A percentile compares a stretch with the other conserved stretches of the same genome.
These are phyloP conservation scores for Eriosoma lanigerum DNA, from an alignment of 1,140 invertebrate genomes.

Conservation along the genomic window DNA sequence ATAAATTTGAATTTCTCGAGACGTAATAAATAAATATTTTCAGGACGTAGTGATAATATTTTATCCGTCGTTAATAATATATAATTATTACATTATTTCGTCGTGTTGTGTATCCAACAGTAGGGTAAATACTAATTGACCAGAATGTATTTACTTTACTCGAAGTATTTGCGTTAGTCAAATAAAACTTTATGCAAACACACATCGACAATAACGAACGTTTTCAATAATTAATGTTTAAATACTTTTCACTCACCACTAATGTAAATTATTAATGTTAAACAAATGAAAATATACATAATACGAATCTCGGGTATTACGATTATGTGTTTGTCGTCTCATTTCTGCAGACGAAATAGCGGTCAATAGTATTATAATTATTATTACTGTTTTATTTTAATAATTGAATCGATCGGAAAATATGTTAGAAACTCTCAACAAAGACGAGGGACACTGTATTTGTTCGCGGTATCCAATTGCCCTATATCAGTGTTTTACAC, in stretches of 20 bases:
- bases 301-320: no score
- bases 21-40: no score
- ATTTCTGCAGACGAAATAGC: no score
- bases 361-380: no score
- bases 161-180: background rate
- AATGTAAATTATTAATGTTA: background rate
- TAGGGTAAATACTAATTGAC: background rate
- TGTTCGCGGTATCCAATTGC: background rate
- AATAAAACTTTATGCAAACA: constrained; percentile 10
- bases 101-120: no score
- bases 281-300: background rate
- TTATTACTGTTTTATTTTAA: background rate
- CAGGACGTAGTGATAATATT: no score
- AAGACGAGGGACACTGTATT: background rate
- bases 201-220: background rate
- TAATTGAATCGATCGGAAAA: background rate
- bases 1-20: no score
- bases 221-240: background rate
- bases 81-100: no score
- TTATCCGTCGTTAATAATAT: no score
- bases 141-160: background rate
- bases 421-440: background rate
- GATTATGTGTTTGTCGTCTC: no score
- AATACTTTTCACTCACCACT: background rate
- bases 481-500: background rate